A percentile compares a stretch with the other conserved stretches of the same genome.
Evolutionary conservation across 2,888 invertebrate genomes (phyloP).

Genomic region (Metalampra italica): DNA sequence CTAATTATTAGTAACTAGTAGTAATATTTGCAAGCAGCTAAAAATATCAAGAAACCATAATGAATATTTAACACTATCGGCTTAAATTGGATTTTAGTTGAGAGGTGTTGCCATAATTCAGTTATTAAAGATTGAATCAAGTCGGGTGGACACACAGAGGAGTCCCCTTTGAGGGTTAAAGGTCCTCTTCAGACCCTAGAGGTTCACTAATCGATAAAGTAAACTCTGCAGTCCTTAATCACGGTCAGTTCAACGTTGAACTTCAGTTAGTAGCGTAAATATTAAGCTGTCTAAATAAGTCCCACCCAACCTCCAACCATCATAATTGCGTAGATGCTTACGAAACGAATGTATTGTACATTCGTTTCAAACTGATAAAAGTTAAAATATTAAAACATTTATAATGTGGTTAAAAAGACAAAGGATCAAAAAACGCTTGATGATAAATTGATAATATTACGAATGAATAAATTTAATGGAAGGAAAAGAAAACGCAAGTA

Average conservation of each 20-base stretch:
- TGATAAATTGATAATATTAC: too few species aligned
- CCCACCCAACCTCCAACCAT: constrained; percentile 10
- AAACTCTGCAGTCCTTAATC: constrained; percentile 54
- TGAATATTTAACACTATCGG: constrained; percentile 8
- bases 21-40: too few species aligned
- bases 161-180: constrained; percentile 11
- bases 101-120: constrained; percentile 45
- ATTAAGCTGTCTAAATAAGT: constrained; percentile 39
- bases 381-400: neutral
- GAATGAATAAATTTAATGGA: too few species aligned
- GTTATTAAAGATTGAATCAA: constrained; percentile 59
- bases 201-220: constrained; percentile 66
- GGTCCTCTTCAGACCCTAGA: constrained; percentile 20
- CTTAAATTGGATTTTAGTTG: neutral
- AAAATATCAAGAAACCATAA: neutral
- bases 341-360: neutral
- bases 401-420: too few species aligned
- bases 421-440: too few species aligned
- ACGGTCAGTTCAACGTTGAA: constrained; percentile 47
- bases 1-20: neutral
- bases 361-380: too few species aligned
- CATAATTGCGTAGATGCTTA: neutral
- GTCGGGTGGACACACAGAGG: constrained; percentile 32
- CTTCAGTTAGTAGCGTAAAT: constrained; percentile 45
- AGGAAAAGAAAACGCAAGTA: too few species aligned